Evolutionary conservation across 2,888 invertebrate genomes (phyloP), one percentile per base, ranked within the genome.

Genomic region (Lycocerus yunnanus): DNA sequence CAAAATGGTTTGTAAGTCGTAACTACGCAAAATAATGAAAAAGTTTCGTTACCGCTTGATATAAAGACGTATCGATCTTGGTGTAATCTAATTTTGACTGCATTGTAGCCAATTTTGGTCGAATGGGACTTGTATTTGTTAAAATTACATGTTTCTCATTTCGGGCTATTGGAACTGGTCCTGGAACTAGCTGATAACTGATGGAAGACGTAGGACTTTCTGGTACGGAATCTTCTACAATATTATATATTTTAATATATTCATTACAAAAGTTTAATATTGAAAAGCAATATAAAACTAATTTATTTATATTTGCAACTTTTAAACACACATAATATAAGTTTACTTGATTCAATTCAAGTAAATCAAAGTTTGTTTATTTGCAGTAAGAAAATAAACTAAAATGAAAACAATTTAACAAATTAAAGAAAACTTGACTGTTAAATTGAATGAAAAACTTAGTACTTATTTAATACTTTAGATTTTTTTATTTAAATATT

Each of bases 1-100:
- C 21, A 24, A 24, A 24, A 10, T 24, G 11, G 10, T 24, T 24
- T 24, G 10, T 24, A 10, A 9, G 9, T 24, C 2, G 10, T 10
- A 27, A 27, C 27, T 27, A 13, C 13, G 13, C 13, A 27, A 27
- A 15, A 10, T 18, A 16, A 61, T 61, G 20, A 60, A 59, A 59
- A 4, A 59, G 4, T 18, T 59, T 68, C 8, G 10, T 81, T 85
- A 89, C 89, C 82, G 87, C 88, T 83, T 89, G 88, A 80, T 90
- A 90, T n/a, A 90, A 82, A 0, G 90, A 87, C 75, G 89, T 88
- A 82, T 91, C 90, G 71, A 91, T 91, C 85, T 91, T 91, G 10
- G 90, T 89, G 80, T 90, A 91, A 83, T 92, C 92, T 78, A 92
- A 85, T 79, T 91, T 91, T 66, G 91, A 90, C 79, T 91, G 91